Evolutionary conservation across 2,888 invertebrate species (phyloP).

Genomic region (Corbicula japonica): DNA sequence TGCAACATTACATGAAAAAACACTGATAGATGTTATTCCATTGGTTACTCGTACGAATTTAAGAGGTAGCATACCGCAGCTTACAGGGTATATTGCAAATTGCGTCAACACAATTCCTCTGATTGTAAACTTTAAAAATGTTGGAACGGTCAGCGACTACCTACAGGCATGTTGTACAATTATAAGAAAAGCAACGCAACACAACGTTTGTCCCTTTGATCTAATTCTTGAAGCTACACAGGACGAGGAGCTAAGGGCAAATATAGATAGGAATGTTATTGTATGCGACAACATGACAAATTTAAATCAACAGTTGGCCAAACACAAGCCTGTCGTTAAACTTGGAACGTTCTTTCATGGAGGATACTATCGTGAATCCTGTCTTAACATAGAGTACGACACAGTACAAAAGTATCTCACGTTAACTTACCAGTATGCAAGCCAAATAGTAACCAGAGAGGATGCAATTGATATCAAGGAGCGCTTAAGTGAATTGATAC

Average conservation of each 20-base stretch:
- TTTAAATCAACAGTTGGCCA: conserved; percentile 16
- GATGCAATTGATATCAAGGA: too few species aligned
- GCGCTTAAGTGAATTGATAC: too few species aligned
- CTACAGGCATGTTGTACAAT: conserved; percentile 15
- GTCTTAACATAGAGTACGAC: conserved; percentile 24
- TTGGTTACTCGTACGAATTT: conserved; percentile 43
- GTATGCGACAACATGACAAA: conserved; percentile 44
- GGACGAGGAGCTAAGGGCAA: conserved; percentile 11
- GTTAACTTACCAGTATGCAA: too few species aligned
- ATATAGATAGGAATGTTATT: conserved; percentile 40
- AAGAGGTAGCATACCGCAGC: conserved; percentile 40
- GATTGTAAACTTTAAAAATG: conserved; percentile 24
- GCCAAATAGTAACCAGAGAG: too few species aligned
- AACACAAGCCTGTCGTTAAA: conserved; percentile 13
- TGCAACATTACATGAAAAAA: conserved; percentile 17
- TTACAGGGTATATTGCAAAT: conserved; percentile 24
- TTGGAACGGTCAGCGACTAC: conserved; percentile 1
- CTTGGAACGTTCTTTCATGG: conserved; percentile 22
- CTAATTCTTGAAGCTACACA: conserved; percentile 34
- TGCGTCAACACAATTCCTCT: conserved; percentile 42
- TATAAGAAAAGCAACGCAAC: conserved; percentile 23
- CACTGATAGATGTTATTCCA: conserved; percentile 16
- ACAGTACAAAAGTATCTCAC: neutral
- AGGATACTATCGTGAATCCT: conserved; percentile 38
- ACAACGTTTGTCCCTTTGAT: conserved; percentile 38